Evolutionary conservation across 2,113 vertebrate species (phyloP), one percentile per base, ranked within the genome.

Genomic region (Cephalopholis sonnerati): DNA sequence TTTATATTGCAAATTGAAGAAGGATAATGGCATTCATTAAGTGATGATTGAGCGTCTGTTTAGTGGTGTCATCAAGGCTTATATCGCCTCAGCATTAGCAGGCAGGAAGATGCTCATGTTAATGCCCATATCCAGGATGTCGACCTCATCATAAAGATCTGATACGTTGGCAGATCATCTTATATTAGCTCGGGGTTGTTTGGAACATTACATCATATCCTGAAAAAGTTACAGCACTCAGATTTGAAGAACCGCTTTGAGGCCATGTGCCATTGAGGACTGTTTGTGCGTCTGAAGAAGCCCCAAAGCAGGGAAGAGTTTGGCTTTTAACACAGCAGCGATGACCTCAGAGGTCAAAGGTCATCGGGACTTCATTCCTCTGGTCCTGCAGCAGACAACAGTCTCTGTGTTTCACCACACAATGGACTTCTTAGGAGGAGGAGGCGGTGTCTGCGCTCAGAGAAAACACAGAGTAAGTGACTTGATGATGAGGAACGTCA

Each of bases 241-340:
- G 61, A 88, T 53, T 77, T 78, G 64, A 81, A 62, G 83, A 64
- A n/a, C 72, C 27, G 48, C n/a, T n/a, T n/a, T 41, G 5, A 32
- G n/a, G 59, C 10, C n/a, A 46, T 89, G 77, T 82, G 89, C 92
- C 90, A 93, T 75, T 89, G 72, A 93, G 74, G 59, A 10, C 15
- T 76, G 71, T 87, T 88, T 87, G 81, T 85, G 74, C 74, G 77
- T 39, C 83, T 65, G 46, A 87, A 82, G 82, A 74, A 65, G 84
- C 79, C 74, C 75, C 84, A 79, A 66, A 84, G 83, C 59, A 24
- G 72, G 55, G 69, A 54, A 27, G 57, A 77, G 29, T 78, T 85
- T 25, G 44, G 79, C 77, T 88, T 89, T 87, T 77, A 89, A 75
- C 63, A 27, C 41, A n/a, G 24, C 54, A 51, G 4, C 22, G 20